A percentile compares a stretch with the other conserved stretches of the same genome.
Conservation (phyloP, 2,888 invertebrate species). For the Carcina quercana region DNA sequence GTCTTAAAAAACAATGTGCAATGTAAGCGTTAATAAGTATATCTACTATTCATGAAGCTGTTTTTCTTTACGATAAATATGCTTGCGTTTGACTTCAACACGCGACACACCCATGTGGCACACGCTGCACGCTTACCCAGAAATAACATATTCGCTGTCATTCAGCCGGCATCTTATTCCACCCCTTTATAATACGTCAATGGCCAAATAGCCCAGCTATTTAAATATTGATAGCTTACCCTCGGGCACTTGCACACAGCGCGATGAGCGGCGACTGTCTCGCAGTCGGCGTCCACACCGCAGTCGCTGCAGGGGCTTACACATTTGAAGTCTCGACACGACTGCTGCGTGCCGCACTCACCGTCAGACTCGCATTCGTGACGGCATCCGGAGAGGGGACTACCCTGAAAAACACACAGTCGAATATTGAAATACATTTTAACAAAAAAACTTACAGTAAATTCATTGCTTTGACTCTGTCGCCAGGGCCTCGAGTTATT, state of each 20-base stretch:
- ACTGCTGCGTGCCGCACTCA: slow-evolving; percentile 81
- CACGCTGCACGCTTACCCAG: too few species aligned
- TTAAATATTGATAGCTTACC: slow-evolving; percentile 64
- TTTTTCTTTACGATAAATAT: too few species aligned
- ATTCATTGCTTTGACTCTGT: not conserved
- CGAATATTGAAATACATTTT: too few species aligned
- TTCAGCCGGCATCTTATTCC: too few species aligned
- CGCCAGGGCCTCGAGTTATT: not conserved
- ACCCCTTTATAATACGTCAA: too few species aligned
- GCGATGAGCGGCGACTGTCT: slow-evolving; percentile 81
- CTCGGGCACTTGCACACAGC: slow-evolving; percentile 87
- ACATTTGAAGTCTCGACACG: slow-evolving; percentile 85
- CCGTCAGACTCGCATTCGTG: slow-evolving; percentile 88
- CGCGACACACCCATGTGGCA: too few species aligned
- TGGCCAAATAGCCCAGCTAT: too few species aligned
- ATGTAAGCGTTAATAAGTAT: too few species aligned
- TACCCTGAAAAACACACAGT: slow-evolving; percentile 74
- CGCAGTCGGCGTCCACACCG: slow-evolving; percentile 86
- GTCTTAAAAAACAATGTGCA: too few species aligned
- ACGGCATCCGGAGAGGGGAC: slow-evolving; percentile 84
- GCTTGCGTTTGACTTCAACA: too few species aligned
- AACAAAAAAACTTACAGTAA: not conserved
- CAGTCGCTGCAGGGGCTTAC: slow-evolving; percentile 85
- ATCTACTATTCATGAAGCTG: too few species aligned
- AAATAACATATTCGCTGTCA: too few species aligned